Evolutionary conservation across 2,797 vertebrate species (phyloP).

Genomic region (Lerista edwardsae): DNA sequence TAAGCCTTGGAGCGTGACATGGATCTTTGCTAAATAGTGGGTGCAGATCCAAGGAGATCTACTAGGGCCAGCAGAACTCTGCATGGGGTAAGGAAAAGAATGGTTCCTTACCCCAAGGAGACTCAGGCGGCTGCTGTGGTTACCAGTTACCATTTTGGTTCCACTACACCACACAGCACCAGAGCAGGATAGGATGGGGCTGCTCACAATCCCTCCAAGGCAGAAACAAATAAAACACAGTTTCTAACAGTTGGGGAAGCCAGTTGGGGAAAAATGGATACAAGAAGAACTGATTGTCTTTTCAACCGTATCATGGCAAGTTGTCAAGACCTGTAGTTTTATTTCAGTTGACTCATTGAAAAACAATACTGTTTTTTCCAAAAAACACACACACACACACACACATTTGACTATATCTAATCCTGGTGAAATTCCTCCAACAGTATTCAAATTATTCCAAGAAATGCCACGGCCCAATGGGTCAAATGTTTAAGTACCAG

Average conservation of each 20-base stretch:
- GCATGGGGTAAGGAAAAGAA: too few relatives aligned
- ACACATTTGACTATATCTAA: not conserved
- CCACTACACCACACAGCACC: too few relatives aligned
- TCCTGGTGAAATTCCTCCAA: conserved; percentile 15
- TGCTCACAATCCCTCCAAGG: conserved; percentile 14
- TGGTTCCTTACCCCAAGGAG: too few relatives aligned
- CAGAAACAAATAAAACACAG: not conserved
- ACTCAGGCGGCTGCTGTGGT: too few relatives aligned
- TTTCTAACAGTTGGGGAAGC: not conserved
- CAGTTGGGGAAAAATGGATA: not conserved
- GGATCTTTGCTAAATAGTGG: too few relatives aligned
- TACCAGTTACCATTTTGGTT: too few relatives aligned
- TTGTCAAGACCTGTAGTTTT: not conserved
- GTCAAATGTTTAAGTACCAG: conserved; percentile 27
- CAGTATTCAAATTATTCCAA: not conserved
- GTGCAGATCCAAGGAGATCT: too few relatives aligned
- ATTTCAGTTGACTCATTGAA: not conserved
- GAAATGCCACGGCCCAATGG: not conserved
- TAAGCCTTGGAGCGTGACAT: too few relatives aligned
- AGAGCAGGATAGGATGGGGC: too few relatives aligned
- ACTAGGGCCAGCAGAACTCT: too few relatives aligned
- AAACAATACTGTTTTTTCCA: conserved; percentile 38
- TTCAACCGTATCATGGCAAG: not conserved
- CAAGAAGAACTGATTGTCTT: not conserved
- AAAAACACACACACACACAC: too few relatives aligned